Evolutionary conservation across 2,797 vertebrate genomes (phyloP).

Genomic region (Podarcis siculus): DNA sequence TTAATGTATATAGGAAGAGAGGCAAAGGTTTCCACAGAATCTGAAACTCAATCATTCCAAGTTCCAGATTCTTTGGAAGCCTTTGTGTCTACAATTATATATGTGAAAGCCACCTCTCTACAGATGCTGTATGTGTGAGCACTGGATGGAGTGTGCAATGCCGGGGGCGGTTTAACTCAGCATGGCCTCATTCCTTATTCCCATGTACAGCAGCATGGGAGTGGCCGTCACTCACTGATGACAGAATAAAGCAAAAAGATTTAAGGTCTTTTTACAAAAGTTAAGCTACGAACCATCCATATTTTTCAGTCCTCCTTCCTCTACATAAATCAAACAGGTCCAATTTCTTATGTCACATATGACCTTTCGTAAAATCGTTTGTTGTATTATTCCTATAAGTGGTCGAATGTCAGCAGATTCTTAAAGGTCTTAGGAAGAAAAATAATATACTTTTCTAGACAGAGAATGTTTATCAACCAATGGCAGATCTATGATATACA

Average conservation of each 20-base stretch:
- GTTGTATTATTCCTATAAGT: conserved; percentile 39
- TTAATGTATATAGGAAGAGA: too few relatives aligned
- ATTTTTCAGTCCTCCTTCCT: not conserved
- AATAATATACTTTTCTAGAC: conserved; percentile 33
- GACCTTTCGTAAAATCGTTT: conserved; percentile 2
- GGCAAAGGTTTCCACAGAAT: too few relatives aligned
- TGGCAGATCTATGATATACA: conserved; percentile 33
- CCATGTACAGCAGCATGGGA: not conserved
- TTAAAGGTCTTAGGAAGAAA: conserved; percentile 35
- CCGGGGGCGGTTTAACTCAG: too few relatives aligned
- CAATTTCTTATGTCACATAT: not conserved
- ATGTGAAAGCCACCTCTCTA: too few relatives aligned
- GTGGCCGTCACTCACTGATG: not conserved
- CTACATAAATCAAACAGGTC: not conserved
- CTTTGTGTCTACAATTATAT: too few relatives aligned
- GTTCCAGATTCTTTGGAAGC: too few relatives aligned
- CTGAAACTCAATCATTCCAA: too few relatives aligned
- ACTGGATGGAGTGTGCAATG: too few relatives aligned
- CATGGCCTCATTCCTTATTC: too few relatives aligned
- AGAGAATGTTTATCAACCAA: conserved; percentile 38
- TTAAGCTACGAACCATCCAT: not conserved
- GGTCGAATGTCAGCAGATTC: conserved; percentile 19
- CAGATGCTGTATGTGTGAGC: too few relatives aligned
- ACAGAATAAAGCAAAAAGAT: not conserved
- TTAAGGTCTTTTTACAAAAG: not conserved